A percentile compares a stretch with the other conserved stretches of the same genome.
phyloP scores from a whole-genome alignment of 1,140 invertebrate species.

The Solenopsis fugax region DNA sequence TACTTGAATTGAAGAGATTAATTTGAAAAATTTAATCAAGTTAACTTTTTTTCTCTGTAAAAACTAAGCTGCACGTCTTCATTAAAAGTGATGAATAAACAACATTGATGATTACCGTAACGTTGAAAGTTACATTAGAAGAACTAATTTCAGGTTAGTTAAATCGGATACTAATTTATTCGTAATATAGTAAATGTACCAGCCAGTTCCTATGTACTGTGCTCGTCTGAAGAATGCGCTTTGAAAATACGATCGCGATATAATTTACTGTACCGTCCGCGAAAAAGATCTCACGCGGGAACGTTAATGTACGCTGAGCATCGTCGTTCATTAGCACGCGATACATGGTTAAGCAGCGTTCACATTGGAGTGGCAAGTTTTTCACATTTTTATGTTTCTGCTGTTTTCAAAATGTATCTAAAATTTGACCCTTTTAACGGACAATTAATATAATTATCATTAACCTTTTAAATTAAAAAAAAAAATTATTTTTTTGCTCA shows the following conservation, averaged over 20 bases:
- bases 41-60: neutral
- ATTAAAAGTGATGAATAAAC: neutral
- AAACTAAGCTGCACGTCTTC: neutral
- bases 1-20: too few species aligned
- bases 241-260: constrained; percentile 47
- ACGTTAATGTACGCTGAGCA: constrained; percentile 49
- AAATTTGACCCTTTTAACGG: neutral
- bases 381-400: neutral
- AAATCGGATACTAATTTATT: constrained; percentile 9
- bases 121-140: neutral
- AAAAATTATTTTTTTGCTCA: neutral
- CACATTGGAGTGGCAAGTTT: neutral
- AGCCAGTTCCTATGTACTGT: neutral
- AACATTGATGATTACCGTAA: neutral
- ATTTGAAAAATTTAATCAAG: too few species aligned
- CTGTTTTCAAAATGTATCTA: neutral
- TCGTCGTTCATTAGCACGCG: constrained; percentile 54
- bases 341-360: constrained; percentile 41
- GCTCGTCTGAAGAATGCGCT: neutral
- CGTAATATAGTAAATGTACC: neutral
- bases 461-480: neutral
- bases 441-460: neutral
- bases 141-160: neutral
- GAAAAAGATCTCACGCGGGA: constrained; percentile 57
- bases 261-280: constrained; percentile 50